A percentile compares a stretch with the other conserved stretches of the same genome.
phyloP scores from a whole-genome alignment of 92 coral and sea anemone genomes.

The Phenganax subtilis region DNA sequence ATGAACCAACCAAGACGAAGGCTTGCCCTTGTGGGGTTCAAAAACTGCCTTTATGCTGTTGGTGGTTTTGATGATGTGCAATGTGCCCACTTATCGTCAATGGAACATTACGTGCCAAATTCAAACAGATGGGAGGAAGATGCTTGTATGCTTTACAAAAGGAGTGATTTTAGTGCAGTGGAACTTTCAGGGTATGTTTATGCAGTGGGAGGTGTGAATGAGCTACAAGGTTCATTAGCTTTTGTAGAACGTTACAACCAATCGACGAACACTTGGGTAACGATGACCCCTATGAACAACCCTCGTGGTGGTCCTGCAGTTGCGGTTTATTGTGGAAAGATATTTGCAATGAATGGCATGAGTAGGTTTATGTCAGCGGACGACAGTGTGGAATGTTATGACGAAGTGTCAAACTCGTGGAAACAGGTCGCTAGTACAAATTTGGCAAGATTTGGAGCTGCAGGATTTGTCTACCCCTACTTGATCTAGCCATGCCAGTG shows the following conservation, averaged over 20 bases:
- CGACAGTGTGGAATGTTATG: constrained; percentile 82
- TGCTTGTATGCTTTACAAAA: constrained; percentile 69
- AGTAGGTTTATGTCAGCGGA: constrained; percentile 95
- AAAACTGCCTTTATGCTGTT: constrained; percentile 72
- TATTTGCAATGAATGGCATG: constrained; percentile 97
- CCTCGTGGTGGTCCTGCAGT: constrained; percentile 91
- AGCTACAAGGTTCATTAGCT: constrained; percentile 77
- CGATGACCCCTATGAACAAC: constrained; percentile 76
- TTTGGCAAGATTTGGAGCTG: constrained; percentile 94
- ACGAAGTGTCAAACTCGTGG: constrained; percentile 81
- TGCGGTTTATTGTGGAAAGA: constrained; percentile 89
- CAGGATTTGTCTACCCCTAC: constrained; percentile 70
- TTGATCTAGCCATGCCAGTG: constrained; percentile 17
- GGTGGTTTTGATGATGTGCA: constrained; percentile 90
- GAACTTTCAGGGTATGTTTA: constrained; percentile 75
- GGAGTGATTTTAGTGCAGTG: constrained; percentile 91
- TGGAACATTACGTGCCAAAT: constrained; percentile 69
- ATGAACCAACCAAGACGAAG: constrained; percentile 91
- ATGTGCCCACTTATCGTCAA: constrained; percentile 70
- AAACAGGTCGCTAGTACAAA: constrained; percentile 69
- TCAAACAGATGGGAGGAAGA: constrained; percentile 76
- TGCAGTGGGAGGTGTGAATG: constrained; percentile 98
- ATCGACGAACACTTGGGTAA: constrained; percentile 62
- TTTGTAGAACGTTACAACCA: constrained; percentile 93
- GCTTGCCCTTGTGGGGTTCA: constrained; percentile 72